Percentiles rank a stretch among this genome's conserved stretches.
Conservation (phyloP, 2,888 invertebrate species). For the Nasonia oneida region DNA sequence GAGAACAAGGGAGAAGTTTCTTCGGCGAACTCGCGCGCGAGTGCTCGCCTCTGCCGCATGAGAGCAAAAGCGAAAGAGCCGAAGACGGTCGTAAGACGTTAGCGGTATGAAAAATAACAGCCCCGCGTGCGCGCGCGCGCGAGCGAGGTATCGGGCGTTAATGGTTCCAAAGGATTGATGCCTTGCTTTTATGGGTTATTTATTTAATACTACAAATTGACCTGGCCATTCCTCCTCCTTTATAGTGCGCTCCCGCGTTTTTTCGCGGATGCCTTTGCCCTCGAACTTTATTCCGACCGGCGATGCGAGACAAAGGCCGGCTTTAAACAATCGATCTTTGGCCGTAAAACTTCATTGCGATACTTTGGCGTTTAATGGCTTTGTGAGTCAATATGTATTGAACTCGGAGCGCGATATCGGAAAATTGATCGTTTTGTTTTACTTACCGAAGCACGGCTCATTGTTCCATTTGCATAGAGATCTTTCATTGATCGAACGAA, state of each 20-base stretch:
- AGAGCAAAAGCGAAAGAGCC: constrained; percentile 58
- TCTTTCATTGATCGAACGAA: neutral
- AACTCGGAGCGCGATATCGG: constrained; percentile 39
- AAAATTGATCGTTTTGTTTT: constrained; percentile 47
- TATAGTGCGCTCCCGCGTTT: constrained; percentile 37
- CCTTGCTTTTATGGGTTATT: constrained; percentile 78
- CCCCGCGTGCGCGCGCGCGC: constrained; percentile 63
- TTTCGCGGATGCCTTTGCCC: constrained; percentile 34
- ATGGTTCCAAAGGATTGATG: constrained; percentile 77
- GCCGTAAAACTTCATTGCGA: constrained; percentile 43
- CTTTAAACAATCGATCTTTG: constrained; percentile 50
- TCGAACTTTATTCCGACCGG: constrained; percentile 31
- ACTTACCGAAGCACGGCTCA: neutral
- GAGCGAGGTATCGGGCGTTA: constrained; percentile 76
- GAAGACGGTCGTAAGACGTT: constrained; percentile 71
- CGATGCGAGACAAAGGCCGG: constrained; percentile 46
- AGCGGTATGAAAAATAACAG: constrained; percentile 78
- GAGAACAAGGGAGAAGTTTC: constrained; percentile 66
- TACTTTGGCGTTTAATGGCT: constrained; percentile 28
- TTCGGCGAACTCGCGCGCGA: constrained; percentile 58
- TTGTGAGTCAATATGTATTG: constrained; percentile 47
- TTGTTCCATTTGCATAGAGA: neutral
- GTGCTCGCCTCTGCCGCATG: constrained; percentile 44
- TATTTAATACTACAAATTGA: constrained; percentile 79
- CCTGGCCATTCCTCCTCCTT: constrained; percentile 63